A percentile compares a stretch with the other conserved stretches of the same genome.
Conservation (phyloP, 2,797 vertebrate genomes). For the Pseudomugil gertrudae region DNA sequence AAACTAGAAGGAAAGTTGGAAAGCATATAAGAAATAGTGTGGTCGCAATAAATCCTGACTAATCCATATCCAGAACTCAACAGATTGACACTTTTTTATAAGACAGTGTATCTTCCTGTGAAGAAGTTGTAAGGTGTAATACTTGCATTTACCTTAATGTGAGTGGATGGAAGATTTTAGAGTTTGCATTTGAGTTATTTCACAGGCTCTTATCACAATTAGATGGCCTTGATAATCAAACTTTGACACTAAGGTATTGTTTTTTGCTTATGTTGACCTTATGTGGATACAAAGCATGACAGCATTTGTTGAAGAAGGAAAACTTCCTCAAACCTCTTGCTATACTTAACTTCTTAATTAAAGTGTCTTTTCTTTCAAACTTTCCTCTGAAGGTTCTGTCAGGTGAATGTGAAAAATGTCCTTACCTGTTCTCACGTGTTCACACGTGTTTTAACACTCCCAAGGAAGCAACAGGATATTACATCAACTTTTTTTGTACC, state of each 20-base stretch:
- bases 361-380: background rate
- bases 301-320: constrained; percentile 52
- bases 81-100: no score
- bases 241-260: background rate
- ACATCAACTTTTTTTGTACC: constrained; percentile 15
- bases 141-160: background rate
- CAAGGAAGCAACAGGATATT: constrained; percentile 18
- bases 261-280: constrained; percentile 26
- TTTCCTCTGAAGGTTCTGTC: background rate
- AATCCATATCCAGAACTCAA: no score
- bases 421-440: no score
- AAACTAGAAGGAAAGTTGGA: no score
- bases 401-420: constrained; percentile 13
- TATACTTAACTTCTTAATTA: constrained; percentile 36
- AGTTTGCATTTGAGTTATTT: background rate
- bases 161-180: background rate
- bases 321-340: constrained; percentile 30
- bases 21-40: no score
- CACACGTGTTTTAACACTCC: background rate
- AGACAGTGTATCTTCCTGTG: no score
- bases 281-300: constrained; percentile 24
- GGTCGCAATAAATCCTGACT: no score
- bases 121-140: background rate
- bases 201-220: background rate
- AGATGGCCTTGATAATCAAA: background rate